A percentile compares a stretch with the other conserved stretches of the same genome.
These are phyloP conservation scores for Sinocyclocheilus anophthalmus DNA, from an alignment of 2,113 vertebrate genomes.

Conservation along the genomic window DNA sequence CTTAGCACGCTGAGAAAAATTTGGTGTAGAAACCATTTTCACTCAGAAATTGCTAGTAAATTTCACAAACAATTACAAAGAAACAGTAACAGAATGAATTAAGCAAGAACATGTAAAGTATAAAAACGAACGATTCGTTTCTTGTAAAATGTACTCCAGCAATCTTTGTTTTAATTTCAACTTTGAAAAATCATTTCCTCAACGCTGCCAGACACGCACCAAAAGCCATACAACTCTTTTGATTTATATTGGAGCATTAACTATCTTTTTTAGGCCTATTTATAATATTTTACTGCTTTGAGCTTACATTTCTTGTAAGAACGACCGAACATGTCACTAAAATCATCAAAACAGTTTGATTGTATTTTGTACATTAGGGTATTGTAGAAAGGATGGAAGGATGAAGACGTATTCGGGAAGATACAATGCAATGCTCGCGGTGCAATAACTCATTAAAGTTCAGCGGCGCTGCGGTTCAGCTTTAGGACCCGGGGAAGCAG, in stretches of 20 bases:
- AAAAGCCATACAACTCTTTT: neutral
- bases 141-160: too few relatives aligned
- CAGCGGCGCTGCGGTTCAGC: slow-evolving; percentile 59
- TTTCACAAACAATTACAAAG: too few relatives aligned
- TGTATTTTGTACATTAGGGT: neutral
- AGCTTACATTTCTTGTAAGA: neutral
- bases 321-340: neutral
- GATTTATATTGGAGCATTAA: neutral
- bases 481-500: slow-evolving; percentile 88
- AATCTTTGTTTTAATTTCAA: too few relatives aligned
- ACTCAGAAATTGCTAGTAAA: neutral
- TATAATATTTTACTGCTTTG: neutral
- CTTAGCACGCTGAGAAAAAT: too few relatives aligned
- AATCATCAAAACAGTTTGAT: neutral
- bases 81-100: too few relatives aligned
- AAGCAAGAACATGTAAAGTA: too few relatives aligned
- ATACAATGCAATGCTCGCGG: neutral
- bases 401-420: neutral
- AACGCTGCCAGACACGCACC: neutral
- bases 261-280: neutral
- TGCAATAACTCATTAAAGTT: neutral
- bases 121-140: too few relatives aligned
- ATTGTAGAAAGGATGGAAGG: neutral
- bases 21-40: neutral
- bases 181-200: neutral